Evolutionary conservation across 23 tunicate genomes (phyloP), one percentile per base, ranked within the genome.

Genomic region (Styela clava): DNA sequence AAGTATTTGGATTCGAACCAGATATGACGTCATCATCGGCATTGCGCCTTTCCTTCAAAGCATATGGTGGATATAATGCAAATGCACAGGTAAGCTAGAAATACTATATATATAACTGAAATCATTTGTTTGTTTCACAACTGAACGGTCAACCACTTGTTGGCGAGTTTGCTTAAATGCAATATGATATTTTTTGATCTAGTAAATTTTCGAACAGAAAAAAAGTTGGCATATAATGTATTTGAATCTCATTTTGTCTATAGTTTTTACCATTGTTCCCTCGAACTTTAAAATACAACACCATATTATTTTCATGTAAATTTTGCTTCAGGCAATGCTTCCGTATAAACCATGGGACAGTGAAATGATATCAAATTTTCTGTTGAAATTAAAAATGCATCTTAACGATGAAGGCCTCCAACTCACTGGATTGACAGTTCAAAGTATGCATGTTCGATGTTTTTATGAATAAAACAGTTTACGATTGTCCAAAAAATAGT

Each of bases 261-360:
- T n/a, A n/a, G n/a, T n/a, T n/a, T n/a, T n/a, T n/a, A n/a, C n/a
- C n/a, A n/a, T n/a, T n/a, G n/a, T n/a, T n/a, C n/a, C n/a, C n/a
- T n/a, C n/a, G n/a, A n/a, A n/a, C n/a, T n/a, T n/a, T n/a, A n/a
- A n/a, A n/a, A n/a, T n/a, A n/a, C n/a, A n/a, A n/a, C n/a, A n/a
- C n/a, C n/a, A n/a, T n/a, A n/a, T n/a, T n/a, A n/a, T n/a, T n/a
- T n/a, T n/a, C n/a, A n/a, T n/a, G n/a, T n/a, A n/a, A n/a, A n/a
- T n/a, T n/a, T n/a, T n/a, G n/a, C n/a, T n/a, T 22, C 83, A 85
- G 88, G 83, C 84, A 24, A 27, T 85, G 21, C 78, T 78, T 32
- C 83, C 88, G 1, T 85, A 85, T 68, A 85, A 76, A 78, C 88
- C 88, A 3, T 78, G 82, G 79, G 68, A 85, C 35, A 35, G 44